phyloP scores from a whole-genome alignment of 2,113 vertebrate genomes.

The Australoheros scitulus region DNA sequence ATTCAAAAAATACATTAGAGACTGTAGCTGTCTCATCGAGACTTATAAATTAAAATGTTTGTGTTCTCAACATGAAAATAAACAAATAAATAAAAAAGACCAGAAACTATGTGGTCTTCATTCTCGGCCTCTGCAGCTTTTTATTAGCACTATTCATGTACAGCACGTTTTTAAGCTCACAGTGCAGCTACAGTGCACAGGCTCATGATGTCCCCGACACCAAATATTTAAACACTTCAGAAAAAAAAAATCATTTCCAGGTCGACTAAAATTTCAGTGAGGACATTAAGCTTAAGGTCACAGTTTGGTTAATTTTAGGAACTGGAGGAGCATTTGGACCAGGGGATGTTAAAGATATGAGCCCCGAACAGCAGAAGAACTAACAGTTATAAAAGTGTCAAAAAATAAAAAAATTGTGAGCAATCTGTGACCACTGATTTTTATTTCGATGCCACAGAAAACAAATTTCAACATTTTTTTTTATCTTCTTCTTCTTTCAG shows the following conservation, averaged over 20 bases:
- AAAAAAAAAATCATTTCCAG: background rate
- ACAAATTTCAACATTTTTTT: too few species aligned
- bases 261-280: background rate
- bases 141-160: fast-evolving
- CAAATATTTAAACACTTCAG: fast-evolving
- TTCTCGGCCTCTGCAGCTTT: background rate
- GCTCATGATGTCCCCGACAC: background rate
- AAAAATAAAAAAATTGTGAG: too few species aligned
- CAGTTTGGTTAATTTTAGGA: too few species aligned
- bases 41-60: background rate
- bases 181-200: background rate
- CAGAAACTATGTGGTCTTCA: background rate
- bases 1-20: fast-evolving
- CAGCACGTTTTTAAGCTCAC: background rate
- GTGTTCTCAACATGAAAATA: background rate
- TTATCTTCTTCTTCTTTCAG: too few species aligned
- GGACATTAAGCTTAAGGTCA: too few species aligned
- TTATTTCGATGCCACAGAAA: too few species aligned
- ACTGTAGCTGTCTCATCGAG: background rate
- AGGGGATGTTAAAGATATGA: too few species aligned
- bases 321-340: too few species aligned
- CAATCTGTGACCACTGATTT: too few species aligned
- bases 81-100: too few species aligned
- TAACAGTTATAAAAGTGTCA: too few species aligned
- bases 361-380: too few species aligned